These are phyloP conservation scores for Catocala nupta DNA, from an alignment of 2,888 invertebrate species.

Conservation along the genomic window DNA sequence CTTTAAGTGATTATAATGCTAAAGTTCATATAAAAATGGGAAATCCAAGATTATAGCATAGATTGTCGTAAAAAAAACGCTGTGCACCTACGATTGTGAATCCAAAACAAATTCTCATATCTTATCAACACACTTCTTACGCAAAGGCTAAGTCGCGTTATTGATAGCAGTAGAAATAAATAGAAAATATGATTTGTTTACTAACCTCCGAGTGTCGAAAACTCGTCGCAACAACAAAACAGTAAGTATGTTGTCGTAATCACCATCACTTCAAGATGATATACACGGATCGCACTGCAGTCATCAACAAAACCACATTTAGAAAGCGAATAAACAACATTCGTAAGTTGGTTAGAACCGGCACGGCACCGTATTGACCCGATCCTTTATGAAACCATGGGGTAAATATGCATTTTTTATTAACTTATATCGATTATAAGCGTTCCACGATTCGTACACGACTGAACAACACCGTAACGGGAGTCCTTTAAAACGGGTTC, in stretches of 20 bases:
- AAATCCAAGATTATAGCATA: neutral
- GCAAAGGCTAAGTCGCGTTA: no score
- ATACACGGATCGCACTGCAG: slow-evolving; percentile 61
- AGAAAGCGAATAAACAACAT: slow-evolving; percentile 60
- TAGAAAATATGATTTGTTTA: slow-evolving; percentile 65
- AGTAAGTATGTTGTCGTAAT: slow-evolving; percentile 52
- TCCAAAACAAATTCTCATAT: no score
- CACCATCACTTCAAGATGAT: slow-evolving; percentile 65
- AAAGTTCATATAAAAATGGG: neutral
- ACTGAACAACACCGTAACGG: slow-evolving; percentile 57
- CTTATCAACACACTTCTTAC: no score
- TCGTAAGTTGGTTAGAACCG: slow-evolving; percentile 58
- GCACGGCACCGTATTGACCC: slow-evolving; percentile 72
- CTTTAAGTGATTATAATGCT: slow-evolving; percentile 19
- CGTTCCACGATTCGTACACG: slow-evolving; percentile 54
- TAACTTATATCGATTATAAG: slow-evolving; percentile 80
- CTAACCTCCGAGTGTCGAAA: slow-evolving; percentile 70
- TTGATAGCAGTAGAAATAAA: no score
- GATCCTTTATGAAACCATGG: slow-evolving; percentile 78
- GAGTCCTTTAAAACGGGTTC: slow-evolving; percentile 65
- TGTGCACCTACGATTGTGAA: no score
- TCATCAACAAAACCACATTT: slow-evolving; percentile 51
- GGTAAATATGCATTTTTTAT: slow-evolving; percentile 86
- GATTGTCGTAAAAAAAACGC: neutral
- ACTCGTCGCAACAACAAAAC: slow-evolving; percentile 55